Conservation (phyloP, 1,140 invertebrate species). For the Bacillus rossius region DNA sequence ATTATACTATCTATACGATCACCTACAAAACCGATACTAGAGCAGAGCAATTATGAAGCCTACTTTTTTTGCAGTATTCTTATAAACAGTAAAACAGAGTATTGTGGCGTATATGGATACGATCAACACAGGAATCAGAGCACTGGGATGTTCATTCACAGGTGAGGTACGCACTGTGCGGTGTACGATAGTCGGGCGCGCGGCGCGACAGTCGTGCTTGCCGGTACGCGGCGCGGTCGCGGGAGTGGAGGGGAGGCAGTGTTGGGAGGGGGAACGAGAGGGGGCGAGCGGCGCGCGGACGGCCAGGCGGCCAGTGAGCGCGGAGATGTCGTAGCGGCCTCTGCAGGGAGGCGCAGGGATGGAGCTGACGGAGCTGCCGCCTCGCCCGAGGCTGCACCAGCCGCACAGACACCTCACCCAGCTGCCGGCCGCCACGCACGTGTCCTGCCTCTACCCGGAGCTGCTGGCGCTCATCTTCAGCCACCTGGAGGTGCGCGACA, state of each 20-base stretch:
- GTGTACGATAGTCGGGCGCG: too few relatives aligned
- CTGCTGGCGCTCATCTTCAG: slow-evolving; percentile 88
- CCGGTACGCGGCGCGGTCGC: background rate
- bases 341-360: too few relatives aligned
- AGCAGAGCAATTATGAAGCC: too few relatives aligned
- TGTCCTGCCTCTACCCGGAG: slow-evolving; percentile 87
- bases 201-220: too few relatives aligned
- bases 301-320: slow-evolving; percentile 5
- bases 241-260: background rate
- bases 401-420: slow-evolving; percentile 4
- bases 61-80: too few relatives aligned
- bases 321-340: background rate
- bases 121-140: too few relatives aligned
- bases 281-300: background rate
- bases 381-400: background rate
- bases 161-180: too few relatives aligned
- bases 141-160: too few relatives aligned
- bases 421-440: slow-evolving; percentile 58
- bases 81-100: too few relatives aligned
- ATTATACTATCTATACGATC: too few relatives aligned
- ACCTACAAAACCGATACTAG: too few relatives aligned
- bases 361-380: background rate
- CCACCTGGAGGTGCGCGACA: slow-evolving; percentile 80
- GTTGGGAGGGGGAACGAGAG: background rate
- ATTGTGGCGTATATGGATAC: too few relatives aligned